Base-by-base conservation (phyloP, 2,888 invertebrate genomes). In the Sesia apiformis region DNA sequence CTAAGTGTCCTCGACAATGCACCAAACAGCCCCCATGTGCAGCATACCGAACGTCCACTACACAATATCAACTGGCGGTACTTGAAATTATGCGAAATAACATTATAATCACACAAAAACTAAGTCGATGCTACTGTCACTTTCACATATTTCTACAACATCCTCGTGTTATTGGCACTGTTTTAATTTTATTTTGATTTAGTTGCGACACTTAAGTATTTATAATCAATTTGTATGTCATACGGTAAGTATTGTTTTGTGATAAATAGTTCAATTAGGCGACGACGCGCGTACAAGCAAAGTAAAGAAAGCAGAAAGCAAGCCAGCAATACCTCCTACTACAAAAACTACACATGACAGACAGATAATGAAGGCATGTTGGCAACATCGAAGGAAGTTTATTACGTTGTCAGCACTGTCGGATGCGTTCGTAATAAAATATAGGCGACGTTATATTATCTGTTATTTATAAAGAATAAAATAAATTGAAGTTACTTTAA, bases 291-390 rank as follows among this genome's bases (percentile, higher is more conserved):
- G 84, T 80, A 76, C 76, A 74, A 73, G 60, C 61, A 64, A 60
- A 81, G 82, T 83, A 82, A 84, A 81, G 83, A 80, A 81, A 77
- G 76, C 81, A 76, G 74, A 76, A 78, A 81, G 78, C 80, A 78
- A 80, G 76, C 76, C 59, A 79, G 76, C 78, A 72, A 76, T 66
- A 74, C 40, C 49, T 53, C 53, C 59, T 63, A 65, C 62, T 61
- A 76, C 70, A 71, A 74, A 51, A 40, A 75, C 62, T 65, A 69
- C 76, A 81, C 78, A 81, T 85, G 83, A 85, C 61, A 62, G 69
- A 70, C 52, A 40, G 52, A 6, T 39, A 6, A 38, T 23, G 7
- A 69, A 55, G 62, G 58, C 71, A 69, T 62, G 74, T 76, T 86
- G 83, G 80, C 65, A 75, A 62, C 56, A 60, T 60, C 62, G 57